A percentile compares a stretch with the other conserved stretches of the same genome.
phyloP scores from a whole-genome alignment of 2,888 invertebrate genomes.

The Athalia circularis region DNA sequence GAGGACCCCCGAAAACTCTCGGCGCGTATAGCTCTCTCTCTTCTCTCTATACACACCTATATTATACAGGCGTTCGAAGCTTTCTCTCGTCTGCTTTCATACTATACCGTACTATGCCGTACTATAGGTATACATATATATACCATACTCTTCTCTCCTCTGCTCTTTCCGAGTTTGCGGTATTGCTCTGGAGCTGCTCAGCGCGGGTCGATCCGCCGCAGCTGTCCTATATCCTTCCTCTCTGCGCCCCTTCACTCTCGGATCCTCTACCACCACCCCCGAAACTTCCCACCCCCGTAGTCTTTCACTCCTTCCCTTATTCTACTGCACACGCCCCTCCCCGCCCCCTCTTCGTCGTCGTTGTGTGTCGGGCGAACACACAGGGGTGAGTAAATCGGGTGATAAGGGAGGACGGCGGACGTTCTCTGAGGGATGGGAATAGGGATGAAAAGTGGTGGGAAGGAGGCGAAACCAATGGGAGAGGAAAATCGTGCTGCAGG shows the following conservation, averaged over 20 bases:
- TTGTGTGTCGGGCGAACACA: conserved; percentile 19
- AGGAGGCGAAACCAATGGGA: conserved; percentile 41
- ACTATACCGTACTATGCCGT: too few species aligned
- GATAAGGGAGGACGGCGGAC: conserved; percentile 27
- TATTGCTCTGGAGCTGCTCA: conserved; percentile 51
- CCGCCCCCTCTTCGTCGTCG: neutral
- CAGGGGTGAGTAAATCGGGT: conserved; percentile 43
- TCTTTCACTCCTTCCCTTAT: neutral
- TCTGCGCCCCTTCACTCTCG: conserved; percentile 40
- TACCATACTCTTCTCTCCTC: conserved; percentile 1
- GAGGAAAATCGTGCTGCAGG: conserved; percentile 32
- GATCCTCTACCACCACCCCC: conserved; percentile 19
- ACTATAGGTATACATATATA: too few species aligned
- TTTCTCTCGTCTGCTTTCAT: conserved; percentile 45
- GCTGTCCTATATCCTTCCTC: conserved; percentile 54
- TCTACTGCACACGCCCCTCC: neutral
- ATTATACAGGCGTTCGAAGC: conserved; percentile 24
- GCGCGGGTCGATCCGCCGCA: conserved; percentile 52
- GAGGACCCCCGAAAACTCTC: conserved; percentile 36
- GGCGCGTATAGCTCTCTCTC: neutral
- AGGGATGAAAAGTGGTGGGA: conserved; percentile 8
- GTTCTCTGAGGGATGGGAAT: conserved; percentile 6
- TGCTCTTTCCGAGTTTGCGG: conserved; percentile 44
- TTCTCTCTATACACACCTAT: too few species aligned
- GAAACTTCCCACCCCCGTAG: conserved; percentile 19